Conservation (phyloP, 1,140 invertebrate species). For the Lycorma delicatula region DNA sequence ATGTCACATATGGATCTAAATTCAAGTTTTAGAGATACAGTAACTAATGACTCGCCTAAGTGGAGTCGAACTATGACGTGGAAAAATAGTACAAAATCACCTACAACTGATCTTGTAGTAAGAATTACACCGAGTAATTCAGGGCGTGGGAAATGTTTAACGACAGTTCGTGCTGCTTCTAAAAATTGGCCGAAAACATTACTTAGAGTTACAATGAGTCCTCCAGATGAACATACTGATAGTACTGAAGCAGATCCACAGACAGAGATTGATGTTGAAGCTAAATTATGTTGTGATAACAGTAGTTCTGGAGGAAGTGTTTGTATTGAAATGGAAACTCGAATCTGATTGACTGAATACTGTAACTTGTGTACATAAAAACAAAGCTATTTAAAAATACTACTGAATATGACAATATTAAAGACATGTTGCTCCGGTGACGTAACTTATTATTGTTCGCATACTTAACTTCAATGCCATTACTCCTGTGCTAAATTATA, state of each 20-base stretch:
- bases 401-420: too few relatives aligned
- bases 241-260: not conserved
- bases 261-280: not conserved
- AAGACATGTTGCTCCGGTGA: too few relatives aligned
- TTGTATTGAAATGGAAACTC: slow-evolving; percentile 18
- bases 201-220: slow-evolving; percentile 8
- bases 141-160: not conserved
- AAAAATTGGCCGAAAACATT: slow-evolving; percentile 13
- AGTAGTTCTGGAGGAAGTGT: not conserved
- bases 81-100: not conserved
- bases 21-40: slow-evolving; percentile 21
- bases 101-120: slow-evolving; percentile 15
- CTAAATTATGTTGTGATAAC: not conserved
- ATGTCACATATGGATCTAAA: slow-evolving; percentile 36
- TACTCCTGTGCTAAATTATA: too few relatives aligned
- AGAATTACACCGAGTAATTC: not conserved
- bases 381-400: too few relatives aligned
- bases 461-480: too few relatives aligned
- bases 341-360: too few relatives aligned
- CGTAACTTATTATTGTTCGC: too few relatives aligned
- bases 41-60: not conserved
- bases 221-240: not conserved
- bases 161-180: slow-evolving; percentile 4
- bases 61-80: slow-evolving; percentile 11
- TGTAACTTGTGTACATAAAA: too few relatives aligned